These are phyloP conservation scores for Polymixis lichenea DNA, from an alignment of 2,888 invertebrate genomes.

Conservation along the genomic window DNA sequence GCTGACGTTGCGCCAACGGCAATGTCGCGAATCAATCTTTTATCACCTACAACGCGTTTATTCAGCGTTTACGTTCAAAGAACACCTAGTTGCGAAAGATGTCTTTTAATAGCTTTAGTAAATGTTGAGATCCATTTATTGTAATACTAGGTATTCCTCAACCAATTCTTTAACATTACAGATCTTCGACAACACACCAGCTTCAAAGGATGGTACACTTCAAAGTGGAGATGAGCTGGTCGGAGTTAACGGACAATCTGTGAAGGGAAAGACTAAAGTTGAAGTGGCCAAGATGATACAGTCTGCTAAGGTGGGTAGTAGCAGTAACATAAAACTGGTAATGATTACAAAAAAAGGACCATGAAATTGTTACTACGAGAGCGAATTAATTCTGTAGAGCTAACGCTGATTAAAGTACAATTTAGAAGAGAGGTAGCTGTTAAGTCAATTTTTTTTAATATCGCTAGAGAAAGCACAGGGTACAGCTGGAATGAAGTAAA, in stretches of 20 bases:
- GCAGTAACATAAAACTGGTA: not conserved
- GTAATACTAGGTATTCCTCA: too few relatives aligned
- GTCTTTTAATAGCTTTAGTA: too few relatives aligned
- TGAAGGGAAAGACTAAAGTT: constrained; percentile 99
- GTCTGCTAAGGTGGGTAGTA: constrained; percentile 92
- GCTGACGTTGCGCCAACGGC: not conserved
- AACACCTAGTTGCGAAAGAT: too few relatives aligned
- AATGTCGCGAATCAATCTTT: not conserved
- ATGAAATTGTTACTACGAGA: not conserved
- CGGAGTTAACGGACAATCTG: constrained; percentile 97
- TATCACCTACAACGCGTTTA: not conserved
- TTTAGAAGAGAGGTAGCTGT: not conserved
- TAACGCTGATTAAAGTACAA: too few relatives aligned
- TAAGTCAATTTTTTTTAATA: not conserved
- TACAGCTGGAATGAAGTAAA: not conserved
- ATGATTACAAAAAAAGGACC: not conserved
- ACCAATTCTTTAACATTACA: constrained; percentile 68
- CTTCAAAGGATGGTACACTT: constrained; percentile 97
- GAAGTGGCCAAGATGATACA: constrained; percentile 99
- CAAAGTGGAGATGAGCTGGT: constrained; percentile 99
- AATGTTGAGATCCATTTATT: not conserved
- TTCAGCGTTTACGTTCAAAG: not conserved
- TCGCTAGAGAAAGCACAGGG: not conserved
- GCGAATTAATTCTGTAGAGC: not conserved
- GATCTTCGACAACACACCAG: constrained; percentile 99